These are phyloP conservation scores for Stictocephala bisonia DNA, from an alignment of 2,888 invertebrate species.

Conservation along the genomic window DNA sequence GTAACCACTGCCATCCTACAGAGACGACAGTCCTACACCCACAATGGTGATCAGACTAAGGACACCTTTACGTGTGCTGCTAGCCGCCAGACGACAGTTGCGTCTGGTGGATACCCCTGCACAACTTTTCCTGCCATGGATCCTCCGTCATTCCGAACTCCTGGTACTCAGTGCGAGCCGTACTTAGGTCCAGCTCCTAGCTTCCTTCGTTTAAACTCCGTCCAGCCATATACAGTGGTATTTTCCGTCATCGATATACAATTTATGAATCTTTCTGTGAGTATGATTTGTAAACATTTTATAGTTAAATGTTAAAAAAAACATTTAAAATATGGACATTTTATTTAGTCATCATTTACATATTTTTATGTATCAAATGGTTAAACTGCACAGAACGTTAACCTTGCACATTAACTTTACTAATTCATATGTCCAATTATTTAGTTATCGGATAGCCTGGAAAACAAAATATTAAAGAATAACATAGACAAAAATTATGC, in stretches of 20 bases:
- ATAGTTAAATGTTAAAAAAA: not conserved
- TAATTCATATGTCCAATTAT: too few relatives aligned
- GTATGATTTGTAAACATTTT: not conserved
- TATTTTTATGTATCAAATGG: too few relatives aligned
- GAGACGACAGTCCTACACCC: conserved; percentile 44
- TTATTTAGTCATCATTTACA: not conserved
- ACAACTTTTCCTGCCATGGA: not conserved
- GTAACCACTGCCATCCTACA: conserved; percentile 44
- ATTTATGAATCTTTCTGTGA: conserved; percentile 42
- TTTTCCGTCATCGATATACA: conserved; percentile 32
- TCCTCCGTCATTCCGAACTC: not conserved
- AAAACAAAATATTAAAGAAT: too few relatives aligned
- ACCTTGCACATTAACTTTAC: too few relatives aligned
- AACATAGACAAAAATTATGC: too few relatives aligned
- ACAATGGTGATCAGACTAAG: conserved; percentile 32
- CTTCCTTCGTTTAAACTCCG: conserved; percentile 57
- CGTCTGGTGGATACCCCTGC: not conserved
- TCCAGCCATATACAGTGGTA: conserved; percentile 55
- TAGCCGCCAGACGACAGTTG: conserved; percentile 2
- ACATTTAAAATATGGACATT: not conserved
- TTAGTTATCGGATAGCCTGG: too few relatives aligned
- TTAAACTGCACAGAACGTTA: too few relatives aligned
- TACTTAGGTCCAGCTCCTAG: conserved; percentile 51
- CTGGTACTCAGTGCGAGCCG: conserved; percentile 48
- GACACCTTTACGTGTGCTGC: conserved; percentile 40